Percentiles rank a stretch among this genome's conserved stretches.
phyloP scores from a whole-genome alignment of 1,140 invertebrate species.

The Uloborus diversus region DNA sequence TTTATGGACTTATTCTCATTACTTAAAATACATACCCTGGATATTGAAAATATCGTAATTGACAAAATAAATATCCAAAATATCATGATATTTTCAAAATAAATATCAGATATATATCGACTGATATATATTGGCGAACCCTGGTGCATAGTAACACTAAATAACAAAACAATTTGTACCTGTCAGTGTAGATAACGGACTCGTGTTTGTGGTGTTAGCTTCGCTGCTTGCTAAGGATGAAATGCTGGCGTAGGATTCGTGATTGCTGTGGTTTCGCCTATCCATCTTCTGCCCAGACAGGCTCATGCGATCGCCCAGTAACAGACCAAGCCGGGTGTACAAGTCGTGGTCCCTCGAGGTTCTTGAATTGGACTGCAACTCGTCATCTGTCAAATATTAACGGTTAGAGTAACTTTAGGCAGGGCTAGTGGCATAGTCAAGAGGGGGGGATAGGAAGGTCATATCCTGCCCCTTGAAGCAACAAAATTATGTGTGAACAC shows the following conservation, averaged over 20 bases:
- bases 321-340: constrained; percentile 83
- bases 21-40: too few relatives aligned
- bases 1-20: too few relatives aligned
- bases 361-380: constrained; percentile 46
- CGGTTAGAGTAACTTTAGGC: neutral
- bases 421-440: neutral
- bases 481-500: neutral
- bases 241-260: constrained; percentile 72
- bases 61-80: too few relatives aligned
- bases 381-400: constrained; percentile 36
- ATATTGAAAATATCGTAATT: too few relatives aligned
- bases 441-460: too few relatives aligned
- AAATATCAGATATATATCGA: too few relatives aligned
- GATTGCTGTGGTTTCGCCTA: constrained; percentile 61
- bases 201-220: constrained; percentile 80
- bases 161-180: too few relatives aligned
- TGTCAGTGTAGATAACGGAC: constrained; percentile 86
- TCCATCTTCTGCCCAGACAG: constrained; percentile 50
- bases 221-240: constrained; percentile 80
- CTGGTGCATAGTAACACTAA: too few relatives aligned
- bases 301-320: constrained; percentile 74
- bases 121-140: too few relatives aligned
- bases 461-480: neutral
- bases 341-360: constrained; percentile 72
- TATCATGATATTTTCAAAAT: too few relatives aligned